Conservation (phyloP, 2,888 invertebrate species). For the Spisula subtruncata region DNA sequence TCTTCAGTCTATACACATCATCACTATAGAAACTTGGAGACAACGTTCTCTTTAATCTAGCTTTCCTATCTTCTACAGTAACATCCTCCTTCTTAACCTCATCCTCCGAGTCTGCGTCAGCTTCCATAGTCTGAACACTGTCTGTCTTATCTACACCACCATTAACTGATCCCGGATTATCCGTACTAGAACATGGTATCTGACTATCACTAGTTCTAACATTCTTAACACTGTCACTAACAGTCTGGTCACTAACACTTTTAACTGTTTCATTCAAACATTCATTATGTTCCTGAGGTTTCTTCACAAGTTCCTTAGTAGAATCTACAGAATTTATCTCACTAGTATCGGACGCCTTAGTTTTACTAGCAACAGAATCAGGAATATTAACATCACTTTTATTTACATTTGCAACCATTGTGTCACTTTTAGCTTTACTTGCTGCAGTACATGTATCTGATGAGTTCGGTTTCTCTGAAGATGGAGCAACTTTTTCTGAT, state of each 20-base stretch:
- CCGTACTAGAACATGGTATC: conserved; percentile 55
- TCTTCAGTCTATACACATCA: conserved; percentile 66
- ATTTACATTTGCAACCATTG: not conserved
- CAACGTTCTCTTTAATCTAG: conserved; percentile 69
- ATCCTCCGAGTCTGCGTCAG: conserved; percentile 51
- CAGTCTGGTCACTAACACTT: not conserved
- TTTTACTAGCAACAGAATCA: not conserved
- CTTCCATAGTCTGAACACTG: conserved; percentile 35
- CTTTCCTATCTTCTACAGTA: conserved; percentile 65
- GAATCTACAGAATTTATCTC: not conserved
- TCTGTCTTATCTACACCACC: not conserved
- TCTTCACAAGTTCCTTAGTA: not conserved
- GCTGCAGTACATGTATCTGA: not conserved
- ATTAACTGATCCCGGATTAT: not conserved
- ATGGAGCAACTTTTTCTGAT: not conserved
- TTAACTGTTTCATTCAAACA: not conserved
- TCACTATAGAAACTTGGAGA: conserved; percentile 79
- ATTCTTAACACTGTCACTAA: conserved; percentile 29
- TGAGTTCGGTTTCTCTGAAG: not conserved
- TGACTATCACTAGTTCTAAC: conserved; percentile 54
- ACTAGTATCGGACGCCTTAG: not conserved
- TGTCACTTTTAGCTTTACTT: not conserved
- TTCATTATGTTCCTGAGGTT: not conserved
- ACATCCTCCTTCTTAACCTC: conserved; percentile 53
- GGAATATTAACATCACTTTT: not conserved